Evolutionary conservation across 1,140 invertebrate genomes (phyloP), one percentile per base, ranked within the genome.

Genomic region (Homarus americanus): DNA sequence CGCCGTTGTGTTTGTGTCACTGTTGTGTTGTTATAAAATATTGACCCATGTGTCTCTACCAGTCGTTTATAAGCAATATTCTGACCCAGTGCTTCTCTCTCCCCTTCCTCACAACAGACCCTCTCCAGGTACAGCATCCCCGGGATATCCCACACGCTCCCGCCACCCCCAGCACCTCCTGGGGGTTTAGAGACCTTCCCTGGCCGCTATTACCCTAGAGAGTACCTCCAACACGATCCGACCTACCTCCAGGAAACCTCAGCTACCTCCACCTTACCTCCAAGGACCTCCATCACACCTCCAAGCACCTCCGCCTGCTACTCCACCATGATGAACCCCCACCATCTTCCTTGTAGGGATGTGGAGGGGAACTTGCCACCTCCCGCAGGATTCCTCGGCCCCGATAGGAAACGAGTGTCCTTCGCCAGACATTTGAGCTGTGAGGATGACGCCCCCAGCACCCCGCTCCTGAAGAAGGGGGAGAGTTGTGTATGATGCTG

Each of bases 401-500:
- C 49, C 10, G 49, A 82, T 32, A 82, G 79, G 38, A 82, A 58
- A 32, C 53, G 28, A 32, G 41, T 58, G 34, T 34, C 49, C 9
- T 58, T 36, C 44, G 34, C 49, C 79, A 82, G 79, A 66, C 79
- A 63, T 9, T n/a, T 10, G 1, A 82, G 79, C 32, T 36, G 28
- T 24, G 79, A 82, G 28, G 79, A 82, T 1, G 49, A 53, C 49
- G 38, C 79, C 1, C 79, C 79, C 32, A 82, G 49, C 28, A 82
- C 79, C 20, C 79, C 79, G 36, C 79, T 82, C 12, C 49, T 82
- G 12, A 40, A 58, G 28, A 40, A 58, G 49, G 79, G 49, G 34
- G 79, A 82, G 49, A 82, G 79, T 20, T 63, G n/a, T 2, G 79
- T 82, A 10, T 82, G 79, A 82, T 82, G 53, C 32, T 36, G 2